phyloP scores from a whole-genome alignment of 2,888 invertebrate genomes.

The Artemia sp. region DNA sequence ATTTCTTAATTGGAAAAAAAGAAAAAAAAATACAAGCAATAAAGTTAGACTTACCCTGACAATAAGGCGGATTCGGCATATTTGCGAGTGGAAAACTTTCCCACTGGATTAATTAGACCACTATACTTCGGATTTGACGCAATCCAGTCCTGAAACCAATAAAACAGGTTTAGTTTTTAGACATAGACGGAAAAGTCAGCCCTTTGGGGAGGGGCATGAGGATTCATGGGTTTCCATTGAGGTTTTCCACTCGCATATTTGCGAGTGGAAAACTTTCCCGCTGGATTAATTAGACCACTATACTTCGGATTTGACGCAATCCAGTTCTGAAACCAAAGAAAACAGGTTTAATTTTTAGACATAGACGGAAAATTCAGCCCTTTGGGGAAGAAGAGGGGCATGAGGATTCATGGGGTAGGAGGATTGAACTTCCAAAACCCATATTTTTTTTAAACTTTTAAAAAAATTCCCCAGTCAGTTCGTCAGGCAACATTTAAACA shows the following conservation, averaged over 20 bases:
- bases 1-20: conserved; percentile 1
- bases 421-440: too few relatives aligned
- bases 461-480: too few relatives aligned
- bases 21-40: conserved; percentile 5
- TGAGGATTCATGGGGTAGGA: too few relatives aligned
- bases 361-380: conserved; percentile 3
- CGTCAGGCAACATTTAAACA: too few relatives aligned
- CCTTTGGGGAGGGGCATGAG: too few relatives aligned
- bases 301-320: conserved; percentile 34
- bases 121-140: conserved; percentile 34
- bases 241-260: conserved; percentile 19
- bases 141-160: conserved; percentile 28
- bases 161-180: background rate
- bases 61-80: conserved; percentile 23
- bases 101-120: conserved; percentile 29
- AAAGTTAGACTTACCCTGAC: conserved; percentile 24
- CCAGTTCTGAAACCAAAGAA: conserved; percentile 27
- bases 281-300: conserved; percentile 29
- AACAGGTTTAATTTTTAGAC: background rate
- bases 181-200: conserved; percentile 12
- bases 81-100: conserved; percentile 21
- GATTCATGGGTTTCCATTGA: too few relatives aligned
- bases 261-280: conserved; percentile 17
- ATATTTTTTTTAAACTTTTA: too few relatives aligned
- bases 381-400: too few relatives aligned